Evolutionary conservation across 2,797 vertebrate species (phyloP).

Genomic region (Fistularia commersonii): DNA sequence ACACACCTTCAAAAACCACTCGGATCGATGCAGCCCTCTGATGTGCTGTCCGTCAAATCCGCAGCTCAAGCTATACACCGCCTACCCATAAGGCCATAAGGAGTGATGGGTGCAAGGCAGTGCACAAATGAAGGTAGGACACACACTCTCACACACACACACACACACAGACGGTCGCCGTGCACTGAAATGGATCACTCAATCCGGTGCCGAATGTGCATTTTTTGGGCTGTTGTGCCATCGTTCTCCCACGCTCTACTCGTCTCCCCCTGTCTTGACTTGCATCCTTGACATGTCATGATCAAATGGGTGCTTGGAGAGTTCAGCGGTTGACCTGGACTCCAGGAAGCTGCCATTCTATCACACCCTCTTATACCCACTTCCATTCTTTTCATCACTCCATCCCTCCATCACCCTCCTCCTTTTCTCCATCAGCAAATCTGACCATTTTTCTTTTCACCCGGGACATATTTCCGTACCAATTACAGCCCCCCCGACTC

Average conservation of each 20-base stretch:
- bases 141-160: conserved; percentile 22
- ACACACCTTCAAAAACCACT: conserved; percentile 25
- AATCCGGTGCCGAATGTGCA: conserved; percentile 57
- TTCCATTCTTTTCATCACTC: conserved; percentile 55
- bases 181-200: conserved; percentile 59
- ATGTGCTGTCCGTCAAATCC: conserved; percentile 72
- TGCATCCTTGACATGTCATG: conserved; percentile 66
- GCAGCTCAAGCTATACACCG: conserved; percentile 63
- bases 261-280: conserved; percentile 30
- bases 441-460: conserved; percentile 50
- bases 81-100: conserved; percentile 48
- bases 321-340: conserved; percentile 68
- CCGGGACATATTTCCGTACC: conserved; percentile 43
- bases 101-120: conserved; percentile 60
- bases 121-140: conserved; percentile 53
- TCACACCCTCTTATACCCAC: conserved; percentile 46
- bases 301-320: conserved; percentile 70
- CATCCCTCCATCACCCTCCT: conserved; percentile 47
- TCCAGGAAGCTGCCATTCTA: conserved; percentile 52
- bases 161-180: conserved; percentile 32
- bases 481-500: conserved; percentile 39
- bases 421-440: conserved; percentile 56
- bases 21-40: conserved; percentile 71
- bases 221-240: conserved; percentile 44
- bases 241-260: conserved; percentile 33